phyloP scores from a whole-genome alignment of 1,140 invertebrate species.

The Ruditapes philippinarum region DNA sequence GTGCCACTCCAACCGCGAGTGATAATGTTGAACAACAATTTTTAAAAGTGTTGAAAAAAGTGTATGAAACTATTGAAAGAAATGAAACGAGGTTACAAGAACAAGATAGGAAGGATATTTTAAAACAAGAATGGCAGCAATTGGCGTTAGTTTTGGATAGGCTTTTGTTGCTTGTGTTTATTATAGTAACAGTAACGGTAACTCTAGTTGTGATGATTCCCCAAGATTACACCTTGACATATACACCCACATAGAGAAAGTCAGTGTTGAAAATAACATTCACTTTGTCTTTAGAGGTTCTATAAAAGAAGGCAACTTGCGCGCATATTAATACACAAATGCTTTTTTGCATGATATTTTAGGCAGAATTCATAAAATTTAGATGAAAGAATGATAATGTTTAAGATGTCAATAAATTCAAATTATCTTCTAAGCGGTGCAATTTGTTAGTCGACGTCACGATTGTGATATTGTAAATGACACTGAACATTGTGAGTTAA shows the following conservation, averaged over 20 bases:
- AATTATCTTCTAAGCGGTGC: no score
- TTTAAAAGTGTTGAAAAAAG: slow-evolving; percentile 89
- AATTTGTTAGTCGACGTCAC: no score
- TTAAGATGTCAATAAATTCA: no score
- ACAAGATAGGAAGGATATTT: slow-evolving; percentile 90
- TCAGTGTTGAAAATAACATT: no score
- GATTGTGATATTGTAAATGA: no score
- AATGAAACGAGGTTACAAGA: slow-evolving; percentile 91
- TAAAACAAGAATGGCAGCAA: slow-evolving; percentile 93
- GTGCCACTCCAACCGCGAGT: slow-evolving; percentile 27
- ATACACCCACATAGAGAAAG: not conserved
- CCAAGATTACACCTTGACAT: slow-evolving; percentile 23
- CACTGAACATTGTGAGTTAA: no score
- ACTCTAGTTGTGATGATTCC: slow-evolving; percentile 83
- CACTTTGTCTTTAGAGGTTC: no score
- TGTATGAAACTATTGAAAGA: slow-evolving; percentile 91
- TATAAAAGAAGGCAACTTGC: no score
- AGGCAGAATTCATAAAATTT: no score
- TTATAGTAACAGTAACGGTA: slow-evolving; percentile 88
- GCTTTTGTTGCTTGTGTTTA: slow-evolving; percentile 90
- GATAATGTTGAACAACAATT: slow-evolving; percentile 90
- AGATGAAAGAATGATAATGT: no score
- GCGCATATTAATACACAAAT: no score
- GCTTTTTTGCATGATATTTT: no score
- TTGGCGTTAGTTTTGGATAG: slow-evolving; percentile 91